Base-by-base conservation (phyloP, 2,797 vertebrate genomes). In the Hirundo rustica region DNA sequence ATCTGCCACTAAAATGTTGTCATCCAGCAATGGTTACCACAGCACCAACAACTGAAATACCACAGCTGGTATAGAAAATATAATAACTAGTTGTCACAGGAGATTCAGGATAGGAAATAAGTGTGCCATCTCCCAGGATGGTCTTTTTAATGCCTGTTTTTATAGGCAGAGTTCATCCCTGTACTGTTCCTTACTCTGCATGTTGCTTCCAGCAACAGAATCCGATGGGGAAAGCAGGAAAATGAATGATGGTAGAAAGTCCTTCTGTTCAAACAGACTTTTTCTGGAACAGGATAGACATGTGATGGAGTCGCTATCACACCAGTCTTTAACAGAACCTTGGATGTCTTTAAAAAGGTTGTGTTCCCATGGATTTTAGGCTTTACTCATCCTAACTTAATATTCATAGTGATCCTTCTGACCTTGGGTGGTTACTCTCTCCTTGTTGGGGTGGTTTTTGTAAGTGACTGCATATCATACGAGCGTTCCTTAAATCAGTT, bases 21-120 rank as follows among this genome's bases (percentile, higher is more conserved):
- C 58, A 65, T 95, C 81, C 80, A 93, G 76, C 85, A 94, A 38
- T 66, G 66, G 76, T 92, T 88, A 73, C 93, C 70, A 55, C 85
- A 92, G 36, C 34, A 88, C 66, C 54, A 84, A 78, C 50, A 88
- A 70, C 62, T 66, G 73, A 81, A 89, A 91, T 92, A 70, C 73
- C 70, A 62, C 62, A 84, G 80, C 79, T 93, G 80, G 58, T 51
- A 25, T 21, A 89, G 88, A 55, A 91, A 86, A 89, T 54, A 57
- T 40, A 93, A 79, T 87, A 74, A 80, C 53, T 48, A 11, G 57
- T 61, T 93, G 57, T 89, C 67, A 76, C n/a, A 80, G 72, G 64
- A 85, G 87, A 60, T 71, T 50, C 22, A 34, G 89, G 17, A 36
- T 57, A 75, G 82, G 93, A 89, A 94, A 45, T 80, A 70, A 73